These are phyloP conservation scores for Burhinus oedicnemus DNA, from an alignment of 2,113 vertebrate species.

Conservation along the genomic window DNA sequence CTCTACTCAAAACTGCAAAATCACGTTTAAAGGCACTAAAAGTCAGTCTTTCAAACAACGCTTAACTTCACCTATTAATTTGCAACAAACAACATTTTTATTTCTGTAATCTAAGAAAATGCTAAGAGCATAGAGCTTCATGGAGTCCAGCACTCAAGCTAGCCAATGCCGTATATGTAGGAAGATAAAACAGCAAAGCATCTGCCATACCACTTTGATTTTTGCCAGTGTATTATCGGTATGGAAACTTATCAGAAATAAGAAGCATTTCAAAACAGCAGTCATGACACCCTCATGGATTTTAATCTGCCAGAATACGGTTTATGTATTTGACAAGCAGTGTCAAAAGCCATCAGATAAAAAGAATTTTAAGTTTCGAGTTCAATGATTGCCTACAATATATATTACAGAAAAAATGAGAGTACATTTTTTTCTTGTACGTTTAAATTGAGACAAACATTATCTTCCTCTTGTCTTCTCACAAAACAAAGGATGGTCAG, in stretches of 20 bases:
- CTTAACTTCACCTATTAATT: background rate
- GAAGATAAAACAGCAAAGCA: background rate
- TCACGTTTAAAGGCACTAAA: background rate
- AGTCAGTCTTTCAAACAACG: background rate
- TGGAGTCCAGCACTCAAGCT: fast-evolving
- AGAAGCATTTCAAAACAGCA: background rate
- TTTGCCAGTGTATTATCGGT: background rate
- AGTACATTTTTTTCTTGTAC: background rate
- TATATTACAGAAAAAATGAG: background rate
- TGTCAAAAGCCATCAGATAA: background rate
- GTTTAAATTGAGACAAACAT: background rate
- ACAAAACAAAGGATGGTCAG: background rate
- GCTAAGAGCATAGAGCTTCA: background rate
- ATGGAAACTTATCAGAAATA: background rate
- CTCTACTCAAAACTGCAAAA: background rate
- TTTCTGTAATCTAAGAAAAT: background rate
- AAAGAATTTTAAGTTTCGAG: background rate
- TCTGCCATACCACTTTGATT: background rate
- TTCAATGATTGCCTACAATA: background rate
- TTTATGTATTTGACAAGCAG: background rate
- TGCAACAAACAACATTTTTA: background rate
- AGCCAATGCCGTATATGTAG: background rate
- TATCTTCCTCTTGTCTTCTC: background rate
- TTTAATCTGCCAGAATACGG: background rate
- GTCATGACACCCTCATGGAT: background rate